phyloP scores from a whole-genome alignment of 2,888 invertebrate species.

The Ferrisia virgata region DNA sequence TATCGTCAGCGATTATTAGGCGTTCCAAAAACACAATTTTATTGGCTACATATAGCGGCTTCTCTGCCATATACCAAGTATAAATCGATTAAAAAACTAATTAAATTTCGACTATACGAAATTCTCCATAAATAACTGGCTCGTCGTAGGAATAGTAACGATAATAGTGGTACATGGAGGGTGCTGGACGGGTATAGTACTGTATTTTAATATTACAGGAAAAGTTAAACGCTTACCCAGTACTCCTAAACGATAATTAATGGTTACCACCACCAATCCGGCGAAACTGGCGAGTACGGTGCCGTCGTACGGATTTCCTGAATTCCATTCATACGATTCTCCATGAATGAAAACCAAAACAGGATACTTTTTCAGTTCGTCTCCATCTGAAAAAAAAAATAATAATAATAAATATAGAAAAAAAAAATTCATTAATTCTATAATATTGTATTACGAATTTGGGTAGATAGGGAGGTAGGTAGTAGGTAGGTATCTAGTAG shows the following conservation, averaged over 20 bases:
- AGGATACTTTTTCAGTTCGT: constrained; percentile 62
- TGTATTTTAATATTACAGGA: constrained; percentile 32
- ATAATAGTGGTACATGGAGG: neutral
- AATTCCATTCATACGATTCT: constrained; percentile 94
- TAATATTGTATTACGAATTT: too few relatives aligned
- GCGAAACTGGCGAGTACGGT: constrained; percentile 92
- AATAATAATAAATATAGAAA: neutral
- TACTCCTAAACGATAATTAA: constrained; percentile 51
- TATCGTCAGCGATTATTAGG: neutral
- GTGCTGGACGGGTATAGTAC: neutral
- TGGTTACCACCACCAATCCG: constrained; percentile 78
- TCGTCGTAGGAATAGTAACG: neutral
- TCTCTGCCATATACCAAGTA: too few relatives aligned
- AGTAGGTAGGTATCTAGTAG: too few relatives aligned
- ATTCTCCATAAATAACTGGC: neutral
- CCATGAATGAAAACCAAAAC: constrained; percentile 95
- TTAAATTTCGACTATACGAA: constrained; percentile 21
- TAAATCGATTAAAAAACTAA: constrained; percentile 26
- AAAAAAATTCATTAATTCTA: constrained; percentile 28
- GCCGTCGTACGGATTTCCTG: constrained; percentile 97
- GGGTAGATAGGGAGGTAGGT: too few relatives aligned
- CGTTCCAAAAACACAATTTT: neutral
- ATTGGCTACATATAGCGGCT: neutral
- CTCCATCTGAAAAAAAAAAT: constrained; percentile 49
- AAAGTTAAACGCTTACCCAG: constrained; percentile 49